Base-by-base conservation (phyloP, 2,888 invertebrate species). In the Chloromyia formosa region DNA sequence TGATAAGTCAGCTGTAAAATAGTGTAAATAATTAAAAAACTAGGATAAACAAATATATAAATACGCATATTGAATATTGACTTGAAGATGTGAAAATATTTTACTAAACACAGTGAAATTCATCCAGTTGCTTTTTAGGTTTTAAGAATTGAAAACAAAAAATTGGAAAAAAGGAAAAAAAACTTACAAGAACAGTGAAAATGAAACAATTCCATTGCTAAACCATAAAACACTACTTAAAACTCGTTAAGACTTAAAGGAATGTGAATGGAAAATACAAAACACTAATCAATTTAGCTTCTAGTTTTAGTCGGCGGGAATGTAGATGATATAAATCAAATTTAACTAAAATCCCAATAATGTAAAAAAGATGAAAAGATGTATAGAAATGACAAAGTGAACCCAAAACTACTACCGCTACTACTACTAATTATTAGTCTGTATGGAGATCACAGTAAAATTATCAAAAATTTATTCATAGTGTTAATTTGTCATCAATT, bases 371-470 rank as follows among this genome's bases (percentile, higher is more conserved):
- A 12, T 45, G 66, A 45, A 66, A 49, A 66, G 45, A 45, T 66
- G 66, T 66, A 66, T 49, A 66, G 66, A 49, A 66, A 22, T 16
- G 66, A 66, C 49, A 66, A 49, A 66, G 66, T 66, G 45, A 66
- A 49, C n/a, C 7, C 66, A 7, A 49, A 49, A 18, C 49, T 49
- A 49, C 18, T 66, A 18, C 42, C 40, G n/a, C 49, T 49, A 49
- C 18, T 66, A 18, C 42, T 62, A 62, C 62, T 42, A 62, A 1
- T 62, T 22, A 49, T 66, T 66, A 66, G 16, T 18, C 14, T 49
- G 1, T 45, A 40, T n/a, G 9, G 42, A 49, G 27, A 49, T n/a
- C 16, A 49, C 20, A 66, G 2, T 35, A 35, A 35, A 35, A 4
- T 35, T 45, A 42, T 66, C 49, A 45, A 10, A 16, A 45, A 22